phyloP scores from a whole-genome alignment of 2,113 vertebrate genomes.

The Benitochromis conjunctus region DNA sequence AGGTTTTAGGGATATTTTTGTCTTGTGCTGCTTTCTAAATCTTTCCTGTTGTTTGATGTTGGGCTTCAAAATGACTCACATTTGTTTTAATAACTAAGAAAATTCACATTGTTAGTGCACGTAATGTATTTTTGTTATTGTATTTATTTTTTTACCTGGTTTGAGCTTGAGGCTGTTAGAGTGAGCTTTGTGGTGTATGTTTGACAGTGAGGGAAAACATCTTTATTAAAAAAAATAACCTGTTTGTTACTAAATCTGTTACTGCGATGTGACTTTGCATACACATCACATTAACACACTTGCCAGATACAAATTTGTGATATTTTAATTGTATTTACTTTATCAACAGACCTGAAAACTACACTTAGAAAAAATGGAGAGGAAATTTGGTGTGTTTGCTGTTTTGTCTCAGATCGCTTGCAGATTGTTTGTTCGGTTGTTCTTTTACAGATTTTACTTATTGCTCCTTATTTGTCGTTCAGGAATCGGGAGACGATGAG shows the following conservation, averaged over 20 bases:
- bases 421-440: not conserved
- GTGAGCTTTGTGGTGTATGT: not conserved
- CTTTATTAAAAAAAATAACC: not conserved
- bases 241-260: not conserved
- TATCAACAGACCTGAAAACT: not conserved
- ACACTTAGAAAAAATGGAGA: not conserved
- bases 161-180: not conserved
- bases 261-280: not conserved
- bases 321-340: not conserved
- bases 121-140: not conserved
- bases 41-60: not conserved
- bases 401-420: not conserved
- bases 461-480: not conserved
- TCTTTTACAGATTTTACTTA: not conserved
- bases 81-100: not conserved
- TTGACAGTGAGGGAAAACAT: not conserved
- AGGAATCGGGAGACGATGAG: constrained; percentile 95
- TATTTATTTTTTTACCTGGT: not conserved
- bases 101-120: not conserved
- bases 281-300: too few species aligned
- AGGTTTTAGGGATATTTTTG: not conserved
- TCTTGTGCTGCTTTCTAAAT: not conserved
- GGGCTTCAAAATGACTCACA: not conserved
- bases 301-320: not conserved
- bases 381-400: not conserved